phyloP scores from a whole-genome alignment of 2,113 vertebrate species.

The Gymnogyps californianus region DNA sequence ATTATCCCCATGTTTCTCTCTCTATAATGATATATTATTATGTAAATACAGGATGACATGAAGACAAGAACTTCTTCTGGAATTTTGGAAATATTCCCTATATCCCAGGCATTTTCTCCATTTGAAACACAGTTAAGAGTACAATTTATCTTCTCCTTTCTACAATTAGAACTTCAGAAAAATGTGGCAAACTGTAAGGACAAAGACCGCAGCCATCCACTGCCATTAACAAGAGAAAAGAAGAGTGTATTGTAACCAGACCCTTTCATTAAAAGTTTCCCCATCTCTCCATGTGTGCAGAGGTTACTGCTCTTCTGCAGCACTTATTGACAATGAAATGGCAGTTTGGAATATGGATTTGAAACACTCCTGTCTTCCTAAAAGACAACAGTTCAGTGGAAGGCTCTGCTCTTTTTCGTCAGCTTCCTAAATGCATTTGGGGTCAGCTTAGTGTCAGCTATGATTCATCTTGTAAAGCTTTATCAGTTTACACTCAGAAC shows the following conservation, averaged over 20 bases:
- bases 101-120: background rate
- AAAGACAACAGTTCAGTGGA: background rate
- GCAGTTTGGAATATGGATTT: conserved; percentile 46
- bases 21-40: background rate
- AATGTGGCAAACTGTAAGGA: background rate
- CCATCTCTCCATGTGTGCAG: background rate
- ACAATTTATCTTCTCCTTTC: background rate
- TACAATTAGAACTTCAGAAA: conserved; percentile 17
- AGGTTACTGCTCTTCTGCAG: conserved; percentile 41
- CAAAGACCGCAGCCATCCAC: background rate
- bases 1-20: background rate
- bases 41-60: background rate
- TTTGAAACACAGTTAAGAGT: background rate
- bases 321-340: conserved; percentile 24
- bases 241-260: background rate
- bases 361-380: conserved; percentile 12
- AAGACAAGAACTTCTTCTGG: background rate
- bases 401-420: conserved; percentile 39
- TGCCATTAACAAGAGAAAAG: background rate
- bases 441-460: conserved; percentile 43
- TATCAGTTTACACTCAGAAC: conserved; percentile 37
- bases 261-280: conserved; percentile 53
- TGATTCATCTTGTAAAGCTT: conserved; percentile 53
- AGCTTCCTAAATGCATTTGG: conserved; percentile 32
- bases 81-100: background rate